Base-by-base conservation (phyloP, 2,888 invertebrate species). In the Napeogenes inachia region DNA sequence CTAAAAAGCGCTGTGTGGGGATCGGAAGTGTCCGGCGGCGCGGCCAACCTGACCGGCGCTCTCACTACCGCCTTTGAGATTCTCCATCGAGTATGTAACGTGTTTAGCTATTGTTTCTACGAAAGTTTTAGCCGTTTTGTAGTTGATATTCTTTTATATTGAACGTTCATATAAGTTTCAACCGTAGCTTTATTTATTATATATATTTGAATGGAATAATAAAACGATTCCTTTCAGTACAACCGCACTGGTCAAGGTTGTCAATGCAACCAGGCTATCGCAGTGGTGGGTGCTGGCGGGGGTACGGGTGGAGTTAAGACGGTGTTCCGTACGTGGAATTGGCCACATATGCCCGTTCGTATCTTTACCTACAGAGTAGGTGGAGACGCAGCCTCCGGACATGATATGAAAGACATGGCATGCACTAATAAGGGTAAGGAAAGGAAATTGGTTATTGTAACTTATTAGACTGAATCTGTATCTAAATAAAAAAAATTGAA, bases 261-360 rank as follows among this genome's bases (percentile, higher is more conserved):
- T 74, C 96, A 98, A 78, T 99, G 99, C 81, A 99, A 99, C 90
- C 98, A 98, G 87, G 99, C 98, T 2, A 98, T 99, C 65, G 98
- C 99, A 60, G 98, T 99, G 95, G 89, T 99, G 60, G 95, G 99
- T 66, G 98, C 99, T 0, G 97, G 98, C 71, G 98, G 98, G 32
- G 96, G 98, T 12, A 95, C 97, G 2, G 92, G 88, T 53, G 92
- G 92, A 0, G 93, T 93, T 10, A 92, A 92, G 71, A 92, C 93
- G 2, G 92, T 93, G 66, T 93, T 93, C 77, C 90, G 92, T 70
- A 91, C 92, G 59, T 97, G 97, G 91, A 99, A 99, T 88, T 96
- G 95, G 94, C 97, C 97, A 0, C 96, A 98, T 74, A 95, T 96
- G 93, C 95, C 98, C 65, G 97, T 99, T 45, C 93, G 99, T 70